Evolutionary conservation across 1,140 invertebrate species (phyloP).

Genomic region (Bombus superbus): DNA sequence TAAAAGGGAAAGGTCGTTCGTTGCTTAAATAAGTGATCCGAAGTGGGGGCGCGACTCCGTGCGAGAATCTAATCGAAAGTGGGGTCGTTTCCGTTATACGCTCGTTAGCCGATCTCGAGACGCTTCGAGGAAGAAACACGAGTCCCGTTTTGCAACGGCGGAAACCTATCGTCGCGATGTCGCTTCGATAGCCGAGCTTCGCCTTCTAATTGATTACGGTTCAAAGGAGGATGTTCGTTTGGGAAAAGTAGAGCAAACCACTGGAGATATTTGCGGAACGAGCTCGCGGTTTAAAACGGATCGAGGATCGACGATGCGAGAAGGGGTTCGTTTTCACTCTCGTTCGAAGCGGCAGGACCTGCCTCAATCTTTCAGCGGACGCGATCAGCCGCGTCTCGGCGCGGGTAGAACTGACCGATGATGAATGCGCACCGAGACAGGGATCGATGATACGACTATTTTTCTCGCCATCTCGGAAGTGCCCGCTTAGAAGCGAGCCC

Average conservation of each 20-base stretch:
- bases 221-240: not conserved
- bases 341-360: not conserved
- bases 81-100: not conserved
- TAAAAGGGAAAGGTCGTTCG: conserved; percentile 9
- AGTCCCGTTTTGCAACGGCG: not conserved
- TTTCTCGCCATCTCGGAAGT: conserved; percentile 13
- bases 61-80: not conserved
- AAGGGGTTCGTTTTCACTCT: conserved; percentile 23
- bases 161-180: not conserved
- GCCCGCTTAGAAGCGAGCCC: not conserved
- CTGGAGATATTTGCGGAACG: too few relatives aligned
- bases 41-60: not conserved
- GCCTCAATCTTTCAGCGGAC: conserved; percentile 25
- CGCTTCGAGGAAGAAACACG: not conserved
- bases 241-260: not conserved
- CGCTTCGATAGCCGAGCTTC: not conserved
- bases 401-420: conserved; percentile 11
- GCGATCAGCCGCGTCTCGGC: not conserved
- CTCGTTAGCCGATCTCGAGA: not conserved
- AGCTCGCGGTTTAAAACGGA: not conserved
- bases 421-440: conserved; percentile 26
- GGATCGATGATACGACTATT: conserved; percentile 44
- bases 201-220: not conserved
- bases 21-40: conserved; percentile 30
- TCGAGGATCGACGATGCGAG: not conserved